Percentiles rank a stretch among this genome's conserved stretches.
Conservation (phyloP, 64 coral and sea anemone species). For the Montipora cactus region DNA sequence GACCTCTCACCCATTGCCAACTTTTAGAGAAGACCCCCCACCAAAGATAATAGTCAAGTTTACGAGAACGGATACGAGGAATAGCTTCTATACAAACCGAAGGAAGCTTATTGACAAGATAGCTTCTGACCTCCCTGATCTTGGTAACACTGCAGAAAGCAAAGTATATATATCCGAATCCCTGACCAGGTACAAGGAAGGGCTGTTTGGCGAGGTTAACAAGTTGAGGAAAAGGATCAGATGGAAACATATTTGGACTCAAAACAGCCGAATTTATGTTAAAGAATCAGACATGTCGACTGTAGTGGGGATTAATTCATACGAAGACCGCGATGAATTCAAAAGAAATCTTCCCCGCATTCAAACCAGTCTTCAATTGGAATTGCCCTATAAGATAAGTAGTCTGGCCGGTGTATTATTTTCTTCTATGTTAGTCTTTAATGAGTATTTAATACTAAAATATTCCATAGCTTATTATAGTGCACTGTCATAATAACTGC, state of each 20-base stretch:
- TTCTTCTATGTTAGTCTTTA: no score
- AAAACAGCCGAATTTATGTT: conserved; percentile 7
- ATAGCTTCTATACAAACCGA: conserved; percentile 38
- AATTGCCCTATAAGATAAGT: conserved; percentile 2
- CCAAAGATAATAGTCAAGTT: background rate
- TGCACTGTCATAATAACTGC: no score
- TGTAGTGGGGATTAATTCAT: background rate
- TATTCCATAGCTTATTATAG: no score
- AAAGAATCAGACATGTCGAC: background rate
- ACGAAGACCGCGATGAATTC: background rate
- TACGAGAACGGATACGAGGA: conserved; percentile 42
- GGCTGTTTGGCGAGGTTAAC: background rate
- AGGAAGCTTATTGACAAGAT: conserved; percentile 23
- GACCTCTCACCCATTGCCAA: no score
- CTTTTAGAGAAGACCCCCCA: no score
- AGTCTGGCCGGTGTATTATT: background rate
- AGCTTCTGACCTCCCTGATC: background rate
- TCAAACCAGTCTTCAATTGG: background rate
- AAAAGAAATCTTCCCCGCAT: background rate
- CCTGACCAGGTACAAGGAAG: background rate
- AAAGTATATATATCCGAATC: background rate
- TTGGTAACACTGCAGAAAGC: background rate
- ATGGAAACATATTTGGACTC: conserved; percentile 9
- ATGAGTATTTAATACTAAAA: background rate
- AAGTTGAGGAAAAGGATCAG: conserved; percentile 1